A percentile compares a stretch with the other conserved stretches of the same genome.
Evolutionary conservation across 2,113 vertebrate species (phyloP).

Genomic region (Psilopogon haemacephalus): DNA sequence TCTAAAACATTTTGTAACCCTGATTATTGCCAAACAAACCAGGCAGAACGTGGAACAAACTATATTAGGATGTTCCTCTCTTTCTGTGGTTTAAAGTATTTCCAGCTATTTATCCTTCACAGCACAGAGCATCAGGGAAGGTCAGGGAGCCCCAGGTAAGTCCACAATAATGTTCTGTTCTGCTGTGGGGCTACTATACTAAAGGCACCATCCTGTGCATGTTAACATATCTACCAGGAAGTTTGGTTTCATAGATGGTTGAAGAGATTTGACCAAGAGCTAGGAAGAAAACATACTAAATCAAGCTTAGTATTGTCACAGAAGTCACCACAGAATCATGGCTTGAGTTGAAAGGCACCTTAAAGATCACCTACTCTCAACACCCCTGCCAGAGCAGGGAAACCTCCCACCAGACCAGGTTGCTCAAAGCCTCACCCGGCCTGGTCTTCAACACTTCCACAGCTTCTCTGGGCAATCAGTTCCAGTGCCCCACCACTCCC

Average conservation of each 20-base stretch:
- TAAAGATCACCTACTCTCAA: no score
- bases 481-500: no score
- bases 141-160: neutral
- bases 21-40: neutral
- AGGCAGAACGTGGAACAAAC: neutral
- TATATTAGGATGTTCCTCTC: neutral
- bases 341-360: no score
- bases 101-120: neutral
- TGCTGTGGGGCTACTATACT: neutral
- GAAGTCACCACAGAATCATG: no score
- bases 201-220: rapidly evolving
- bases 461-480: no score
- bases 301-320: neutral
- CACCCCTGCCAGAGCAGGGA: no score
- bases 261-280: neutral
- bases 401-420: no score
- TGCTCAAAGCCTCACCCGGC: no score
- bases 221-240: neutral
- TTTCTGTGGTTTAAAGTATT: neutral
- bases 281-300: neutral
- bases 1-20: neutral
- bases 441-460: no score
- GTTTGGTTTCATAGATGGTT: neutral
- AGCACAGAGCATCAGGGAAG: neutral
- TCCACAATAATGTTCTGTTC: neutral